phyloP scores from a whole-genome alignment of 2,113 vertebrate species.

The Ovibos moschatus region DNA sequence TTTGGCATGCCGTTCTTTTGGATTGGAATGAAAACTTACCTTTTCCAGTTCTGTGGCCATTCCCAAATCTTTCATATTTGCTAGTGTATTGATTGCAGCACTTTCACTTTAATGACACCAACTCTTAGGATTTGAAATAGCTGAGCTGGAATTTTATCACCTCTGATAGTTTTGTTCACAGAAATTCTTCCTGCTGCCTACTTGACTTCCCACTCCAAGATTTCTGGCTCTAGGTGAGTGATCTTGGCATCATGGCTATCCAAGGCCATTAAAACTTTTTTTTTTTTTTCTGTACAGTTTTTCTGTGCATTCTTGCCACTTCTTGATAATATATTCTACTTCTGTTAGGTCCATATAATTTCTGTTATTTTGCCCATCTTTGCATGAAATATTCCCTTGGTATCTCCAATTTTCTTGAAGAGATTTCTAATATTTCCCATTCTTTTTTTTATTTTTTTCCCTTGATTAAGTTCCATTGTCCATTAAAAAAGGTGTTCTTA shows the following conservation, averaged over 20 bases:
- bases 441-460: not conserved
- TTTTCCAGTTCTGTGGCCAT: not conserved
- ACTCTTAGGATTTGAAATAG: not conserved
- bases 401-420: not conserved
- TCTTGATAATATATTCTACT: not conserved
- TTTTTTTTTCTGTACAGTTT: not conserved
- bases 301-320: not conserved
- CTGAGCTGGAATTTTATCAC: not conserved
- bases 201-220: not conserved
- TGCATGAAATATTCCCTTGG: not conserved
- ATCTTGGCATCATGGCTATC: not conserved
- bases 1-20: not conserved
- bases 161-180: not conserved
- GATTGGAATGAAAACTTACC: not conserved
- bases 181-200: not conserved
- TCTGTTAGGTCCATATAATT: not conserved
- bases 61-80: not conserved
- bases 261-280: not conserved
- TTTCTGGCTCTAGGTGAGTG: not conserved
- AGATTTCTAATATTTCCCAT: not conserved
- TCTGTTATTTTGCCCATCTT: not conserved
- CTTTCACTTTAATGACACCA: not conserved
- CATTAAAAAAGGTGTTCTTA: not conserved
- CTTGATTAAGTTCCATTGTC: not conserved
- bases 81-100: not conserved